Base-by-base conservation (phyloP, 2,888 invertebrate species). In the Pinctada fucata region DNA sequence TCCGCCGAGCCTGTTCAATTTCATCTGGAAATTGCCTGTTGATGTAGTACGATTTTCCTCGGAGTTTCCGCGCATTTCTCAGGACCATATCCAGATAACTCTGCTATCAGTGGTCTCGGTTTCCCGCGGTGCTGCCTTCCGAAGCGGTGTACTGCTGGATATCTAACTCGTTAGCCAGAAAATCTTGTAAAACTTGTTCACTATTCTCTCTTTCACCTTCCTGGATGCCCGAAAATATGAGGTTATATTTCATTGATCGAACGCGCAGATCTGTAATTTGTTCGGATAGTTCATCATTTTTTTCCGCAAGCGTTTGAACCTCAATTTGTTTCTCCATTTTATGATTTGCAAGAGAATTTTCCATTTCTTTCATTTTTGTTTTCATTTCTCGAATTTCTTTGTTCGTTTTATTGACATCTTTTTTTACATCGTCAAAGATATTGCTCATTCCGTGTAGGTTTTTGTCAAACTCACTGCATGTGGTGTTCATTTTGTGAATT, bases 171-270 rank as follows among this genome's bases (percentile, higher is more conserved):
- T 71, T 51, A 3, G n/a, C 50, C 13, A 71, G 51, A 31, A 71
- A 71, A 50, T 52, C 52, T n/a, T 45, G 50, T 4, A 71, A 8
- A 2, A 16, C 51, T 6, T 50, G 5, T 51, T 71, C 71, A 3
- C 52, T 51, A 16, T 71, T 51, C 45, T 71, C 52, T 71, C n/a
- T 13, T 0, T 50, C 6, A n/a, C 31, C 13, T 51, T 71, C 71
- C 5, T 48, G 71, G 31, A 71, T 58, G 45, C 52, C 31, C 3
- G 51, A 51, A 31, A 71, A 71, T 31, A 51, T 71, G 8, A 71
- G 16, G 51, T 71, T 71, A 51, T 51, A 71, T 51, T 71, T 71
- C 71, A 51, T 71, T 3, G 58, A 71, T 50, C 51, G n/a, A 8
- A 13, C 50, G n/a, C 71, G 50, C 2, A 71, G 52, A 51, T 71